Percentiles rank a stretch among this genome's conserved stretches.
Evolutionary conservation across 2,113 vertebrate species (phyloP).

Genomic region (Saguinus midas): DNA sequence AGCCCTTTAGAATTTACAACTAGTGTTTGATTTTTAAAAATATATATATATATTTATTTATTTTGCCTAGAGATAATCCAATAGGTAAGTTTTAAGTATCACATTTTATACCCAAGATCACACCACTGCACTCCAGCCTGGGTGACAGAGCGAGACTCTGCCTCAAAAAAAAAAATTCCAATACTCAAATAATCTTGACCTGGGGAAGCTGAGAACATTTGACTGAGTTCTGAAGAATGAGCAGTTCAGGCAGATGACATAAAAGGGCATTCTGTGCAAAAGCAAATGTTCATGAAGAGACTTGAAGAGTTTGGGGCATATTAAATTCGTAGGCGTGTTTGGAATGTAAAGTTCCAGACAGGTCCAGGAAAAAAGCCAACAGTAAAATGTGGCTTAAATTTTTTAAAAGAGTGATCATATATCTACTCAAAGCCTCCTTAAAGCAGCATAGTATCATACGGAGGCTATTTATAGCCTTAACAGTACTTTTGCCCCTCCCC

Average conservation of each 20-base stretch:
- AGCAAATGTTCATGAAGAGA: neutral
- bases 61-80: neutral
- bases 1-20: conserved; percentile 31
- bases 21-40: neutral
- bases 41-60: too few relatives aligned
- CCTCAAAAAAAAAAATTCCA: too few relatives aligned
- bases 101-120: neutral
- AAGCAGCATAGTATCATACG: neutral
- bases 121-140: too few relatives aligned
- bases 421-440: neutral
- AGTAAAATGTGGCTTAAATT: conserved; percentile 23
- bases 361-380: conserved; percentile 9
- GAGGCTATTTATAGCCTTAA: neutral
- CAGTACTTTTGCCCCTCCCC: neutral
- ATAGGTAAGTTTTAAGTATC: conserved; percentile 15
- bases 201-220: neutral
- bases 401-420: conserved; percentile 24
- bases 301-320: neutral
- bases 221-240: neutral
- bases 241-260: neutral
- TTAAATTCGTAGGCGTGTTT: conserved; percentile 7
- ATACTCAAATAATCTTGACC: too few relatives aligned
- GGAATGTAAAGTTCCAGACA: neutral
- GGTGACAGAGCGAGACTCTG: too few relatives aligned
- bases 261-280: neutral